These are phyloP conservation scores for Peromyscus leucopus DNA, from an alignment of 2,113 vertebrate genomes.

Conservation along the genomic window DNA sequence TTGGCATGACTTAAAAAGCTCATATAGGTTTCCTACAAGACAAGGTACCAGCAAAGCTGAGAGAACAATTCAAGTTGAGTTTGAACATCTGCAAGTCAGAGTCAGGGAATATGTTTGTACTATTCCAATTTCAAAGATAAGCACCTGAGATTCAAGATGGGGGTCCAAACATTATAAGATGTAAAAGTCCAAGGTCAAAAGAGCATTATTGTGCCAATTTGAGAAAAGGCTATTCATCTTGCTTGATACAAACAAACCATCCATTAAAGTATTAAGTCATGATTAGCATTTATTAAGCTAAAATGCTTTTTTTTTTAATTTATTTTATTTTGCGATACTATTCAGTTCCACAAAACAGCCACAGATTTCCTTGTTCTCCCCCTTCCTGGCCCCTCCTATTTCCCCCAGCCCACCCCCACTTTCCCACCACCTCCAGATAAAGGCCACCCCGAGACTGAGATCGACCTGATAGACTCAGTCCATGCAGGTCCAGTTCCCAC, in stretches of 20 bases:
- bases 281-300: background rate
- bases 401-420: too few relatives aligned
- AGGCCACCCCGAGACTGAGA: too few relatives aligned
- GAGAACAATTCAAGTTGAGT: background rate
- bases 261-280: background rate
- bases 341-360: too few relatives aligned
- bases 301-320: background rate
- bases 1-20: background rate
- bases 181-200: background rate
- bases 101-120: rapidly evolving
- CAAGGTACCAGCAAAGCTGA: background rate
- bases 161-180: background rate
- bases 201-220: background rate
- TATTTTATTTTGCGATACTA: too few relatives aligned
- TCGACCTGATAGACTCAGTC: too few relatives aligned
- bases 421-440: too few relatives aligned
- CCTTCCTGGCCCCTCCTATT: too few relatives aligned
- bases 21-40: background rate
- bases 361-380: too few relatives aligned
- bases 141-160: background rate
- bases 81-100: background rate
- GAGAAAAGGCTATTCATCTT: background rate
- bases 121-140: background rate
- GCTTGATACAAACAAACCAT: background rate
- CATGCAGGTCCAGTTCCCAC: too few relatives aligned